A percentile compares a stretch with the other conserved stretches of the same genome.
phyloP scores from a whole-genome alignment of 2,888 invertebrate species.

The Andrena hattorfiana region DNA sequence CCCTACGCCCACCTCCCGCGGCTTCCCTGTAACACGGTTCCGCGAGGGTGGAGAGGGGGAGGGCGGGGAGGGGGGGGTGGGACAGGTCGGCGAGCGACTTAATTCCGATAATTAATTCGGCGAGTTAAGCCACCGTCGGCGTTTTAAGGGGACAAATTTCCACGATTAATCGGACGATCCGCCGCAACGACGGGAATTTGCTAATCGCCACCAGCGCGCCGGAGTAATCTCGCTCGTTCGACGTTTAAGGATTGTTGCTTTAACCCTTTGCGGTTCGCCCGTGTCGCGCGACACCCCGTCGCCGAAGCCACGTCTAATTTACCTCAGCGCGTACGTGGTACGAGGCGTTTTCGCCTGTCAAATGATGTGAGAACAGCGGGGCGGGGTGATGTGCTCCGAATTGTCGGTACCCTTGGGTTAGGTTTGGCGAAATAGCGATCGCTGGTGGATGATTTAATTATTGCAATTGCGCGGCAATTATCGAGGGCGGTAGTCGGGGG shows the following conservation, averaged over 20 bases:
- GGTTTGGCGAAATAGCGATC: too few species aligned
- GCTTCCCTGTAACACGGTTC: background rate
- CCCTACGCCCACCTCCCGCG: too few species aligned
- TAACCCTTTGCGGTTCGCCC: slow-evolving; percentile 26
- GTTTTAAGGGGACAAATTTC: slow-evolving; percentile 36
- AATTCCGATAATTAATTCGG: slow-evolving; percentile 43
- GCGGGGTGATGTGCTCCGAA: background rate
- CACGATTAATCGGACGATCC: slow-evolving; percentile 28
- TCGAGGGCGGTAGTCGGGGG: too few species aligned
- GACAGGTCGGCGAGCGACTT: slow-evolving; percentile 25
- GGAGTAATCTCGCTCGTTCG: slow-evolving; percentile 22
- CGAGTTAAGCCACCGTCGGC: slow-evolving; percentile 18
- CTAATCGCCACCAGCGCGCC: slow-evolving; percentile 11
- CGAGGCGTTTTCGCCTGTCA: background rate
- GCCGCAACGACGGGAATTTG: slow-evolving; percentile 9
- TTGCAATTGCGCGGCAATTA: too few species aligned
- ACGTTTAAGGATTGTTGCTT: slow-evolving; percentile 19
- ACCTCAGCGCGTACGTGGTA: background rate
- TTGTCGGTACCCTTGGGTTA: too few species aligned
- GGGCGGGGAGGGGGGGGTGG: background rate
- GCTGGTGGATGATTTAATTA: too few species aligned
- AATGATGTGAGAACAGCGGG: background rate
- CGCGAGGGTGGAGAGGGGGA: background rate
- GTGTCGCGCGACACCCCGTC: background rate
- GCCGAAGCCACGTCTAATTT: background rate